phyloP scores from a whole-genome alignment of 2,888 invertebrate genomes.

The Hypena proboscidalis region DNA sequence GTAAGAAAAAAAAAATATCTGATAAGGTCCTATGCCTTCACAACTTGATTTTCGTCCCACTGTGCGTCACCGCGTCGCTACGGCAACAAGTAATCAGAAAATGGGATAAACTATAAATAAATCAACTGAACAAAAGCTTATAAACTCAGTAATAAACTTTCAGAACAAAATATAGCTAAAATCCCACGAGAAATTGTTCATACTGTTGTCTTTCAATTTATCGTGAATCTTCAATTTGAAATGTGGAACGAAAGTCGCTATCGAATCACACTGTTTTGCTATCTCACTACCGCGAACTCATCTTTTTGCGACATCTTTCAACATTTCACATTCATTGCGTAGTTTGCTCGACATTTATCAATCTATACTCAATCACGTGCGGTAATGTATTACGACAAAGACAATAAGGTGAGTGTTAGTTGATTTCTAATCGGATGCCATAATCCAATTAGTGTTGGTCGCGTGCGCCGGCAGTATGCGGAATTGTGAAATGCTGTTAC shows the following conservation, averaged over 20 bases:
- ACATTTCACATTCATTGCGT: constrained; percentile 30
- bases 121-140: constrained; percentile 1
- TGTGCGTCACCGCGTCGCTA: too few relatives aligned
- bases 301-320: neutral
- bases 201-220: constrained; percentile 49
- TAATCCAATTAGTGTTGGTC: constrained; percentile 40
- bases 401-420: constrained; percentile 12
- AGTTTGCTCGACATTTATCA: constrained; percentile 4
- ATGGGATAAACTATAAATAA: neutral
- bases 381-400: constrained; percentile 35
- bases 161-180: constrained; percentile 10
- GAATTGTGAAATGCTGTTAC: constrained; percentile 41
- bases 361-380: constrained; percentile 8
- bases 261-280: constrained; percentile 53
- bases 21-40: too few relatives aligned
- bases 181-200: constrained; percentile 49
- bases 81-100: too few relatives aligned
- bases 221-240: constrained; percentile 58
- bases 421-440: constrained; percentile 41
- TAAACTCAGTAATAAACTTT: constrained; percentile 7
- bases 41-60: too few relatives aligned
- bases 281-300: constrained; percentile 6
- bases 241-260: constrained; percentile 55
- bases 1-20: too few relatives aligned
- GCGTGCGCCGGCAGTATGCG: constrained; percentile 46